A percentile compares a stretch with the other conserved stretches of the same genome.
These are phyloP conservation scores for Matsumyia berberina DNA, from an alignment of 2,888 invertebrate species.

Conservation along the genomic window DNA sequence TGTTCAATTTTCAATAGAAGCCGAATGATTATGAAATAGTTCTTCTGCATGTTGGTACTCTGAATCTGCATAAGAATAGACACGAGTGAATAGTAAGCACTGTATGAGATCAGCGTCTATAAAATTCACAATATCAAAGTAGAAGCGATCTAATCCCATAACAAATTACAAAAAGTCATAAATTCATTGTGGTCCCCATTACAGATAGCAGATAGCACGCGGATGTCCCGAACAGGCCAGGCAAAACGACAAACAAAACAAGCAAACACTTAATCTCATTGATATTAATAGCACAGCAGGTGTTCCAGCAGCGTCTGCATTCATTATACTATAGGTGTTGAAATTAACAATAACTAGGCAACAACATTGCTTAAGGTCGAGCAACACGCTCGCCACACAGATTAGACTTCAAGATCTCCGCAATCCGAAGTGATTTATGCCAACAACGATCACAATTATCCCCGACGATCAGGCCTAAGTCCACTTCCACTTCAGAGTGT, in stretches of 20 bases:
- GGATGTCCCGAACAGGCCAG: slow-evolving; percentile 43
- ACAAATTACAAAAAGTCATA: slow-evolving; percentile 43
- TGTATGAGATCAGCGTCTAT: slow-evolving; percentile 45
- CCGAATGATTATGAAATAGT: not conserved
- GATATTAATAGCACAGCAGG: slow-evolving; percentile 74
- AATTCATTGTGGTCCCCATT: slow-evolving; percentile 22
- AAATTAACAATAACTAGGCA: slow-evolving; percentile 61
- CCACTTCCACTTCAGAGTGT: slow-evolving; percentile 51
- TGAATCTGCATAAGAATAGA: slow-evolving; percentile 50
- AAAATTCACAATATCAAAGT: slow-evolving; percentile 22
- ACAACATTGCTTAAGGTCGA: slow-evolving; percentile 33
- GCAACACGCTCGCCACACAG: slow-evolving; percentile 4
- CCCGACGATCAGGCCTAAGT: slow-evolving; percentile 26
- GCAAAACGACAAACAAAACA: slow-evolving; percentile 35
- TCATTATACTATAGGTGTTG: slow-evolving; percentile 71
- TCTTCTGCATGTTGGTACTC: slow-evolving; percentile 7
- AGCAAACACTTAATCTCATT: slow-evolving; percentile 66
- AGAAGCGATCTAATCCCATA: slow-evolving; percentile 53
- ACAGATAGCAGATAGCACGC: slow-evolving; percentile 26
- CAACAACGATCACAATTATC: slow-evolving; percentile 47
- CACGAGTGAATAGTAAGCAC: slow-evolving; percentile 23
- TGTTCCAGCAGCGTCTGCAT: slow-evolving; percentile 65
- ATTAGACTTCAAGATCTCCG: not conserved
- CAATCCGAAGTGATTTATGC: slow-evolving; percentile 45
- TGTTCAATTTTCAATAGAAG: not conserved